A percentile compares a stretch with the other conserved stretches of the same genome.
Evolutionary conservation across 1,140 invertebrate genomes (phyloP).

Genomic region (Eueides isabella): DNA sequence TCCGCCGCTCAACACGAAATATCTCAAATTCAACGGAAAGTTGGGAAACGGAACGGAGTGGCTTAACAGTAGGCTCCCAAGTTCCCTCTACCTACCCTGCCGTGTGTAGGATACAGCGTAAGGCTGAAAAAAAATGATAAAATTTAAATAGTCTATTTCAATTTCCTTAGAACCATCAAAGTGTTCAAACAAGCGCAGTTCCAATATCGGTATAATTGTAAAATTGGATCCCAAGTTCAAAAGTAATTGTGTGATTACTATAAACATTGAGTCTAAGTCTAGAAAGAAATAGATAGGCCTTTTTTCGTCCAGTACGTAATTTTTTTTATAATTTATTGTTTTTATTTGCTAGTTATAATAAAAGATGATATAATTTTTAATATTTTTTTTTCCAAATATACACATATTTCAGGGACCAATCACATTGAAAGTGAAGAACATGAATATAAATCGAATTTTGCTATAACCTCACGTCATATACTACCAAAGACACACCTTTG

Average conservation of each 20-base stretch:
- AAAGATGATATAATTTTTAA: not conserved
- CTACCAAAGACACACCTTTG: conserved; percentile 25
- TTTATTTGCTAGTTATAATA: not conserved
- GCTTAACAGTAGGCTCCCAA: too few relatives aligned
- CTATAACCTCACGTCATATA: conserved; percentile 48
- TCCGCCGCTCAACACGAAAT: too few relatives aligned
- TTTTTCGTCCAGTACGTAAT: conserved; percentile 16
- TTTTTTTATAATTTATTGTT: not conserved
- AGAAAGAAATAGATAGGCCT: conserved; percentile 60
- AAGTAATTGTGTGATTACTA: conserved; percentile 54
- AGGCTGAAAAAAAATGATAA: not conserved
- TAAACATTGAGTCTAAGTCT: conserved; percentile 53
- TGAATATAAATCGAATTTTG: conserved; percentile 43
- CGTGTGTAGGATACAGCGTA: too few relatives aligned
- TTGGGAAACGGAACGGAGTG: too few relatives aligned
- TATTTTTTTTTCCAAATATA: not conserved
- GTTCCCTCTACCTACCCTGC: too few relatives aligned
- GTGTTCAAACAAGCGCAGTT: conserved; percentile 43
- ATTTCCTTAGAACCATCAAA: conserved; percentile 30
- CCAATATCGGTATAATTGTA: conserved; percentile 59
- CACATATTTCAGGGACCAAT: not conserved
- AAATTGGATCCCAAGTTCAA: conserved; percentile 51
- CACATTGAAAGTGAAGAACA: not conserved
- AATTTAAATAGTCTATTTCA: conserved; percentile 3
- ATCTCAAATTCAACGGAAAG: too few relatives aligned